Conservation (phyloP, 1,140 invertebrate species). For the Asobara japonica region DNA sequence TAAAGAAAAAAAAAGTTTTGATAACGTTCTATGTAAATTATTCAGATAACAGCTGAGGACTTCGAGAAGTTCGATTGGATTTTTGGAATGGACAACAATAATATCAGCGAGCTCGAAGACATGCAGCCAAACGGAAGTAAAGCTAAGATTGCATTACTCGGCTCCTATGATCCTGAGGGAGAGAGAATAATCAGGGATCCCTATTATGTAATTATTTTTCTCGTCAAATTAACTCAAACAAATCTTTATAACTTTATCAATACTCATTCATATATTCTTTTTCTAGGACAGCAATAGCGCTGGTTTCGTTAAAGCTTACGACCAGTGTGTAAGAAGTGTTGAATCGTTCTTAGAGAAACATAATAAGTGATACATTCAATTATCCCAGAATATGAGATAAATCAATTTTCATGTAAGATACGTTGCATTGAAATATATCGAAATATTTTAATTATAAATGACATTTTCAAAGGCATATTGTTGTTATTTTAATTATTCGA, state of each 20-base stretch:
- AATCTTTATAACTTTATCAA: constrained; percentile 15
- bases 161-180: constrained; percentile 80
- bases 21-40: not conserved
- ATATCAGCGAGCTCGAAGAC: constrained; percentile 77
- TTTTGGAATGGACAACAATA: constrained; percentile 90
- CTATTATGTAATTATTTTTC: constrained; percentile 76
- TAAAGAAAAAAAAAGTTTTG: not conserved
- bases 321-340: constrained; percentile 75
- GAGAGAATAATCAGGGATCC: constrained; percentile 85
- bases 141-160: constrained; percentile 80
- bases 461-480: too few species aligned
- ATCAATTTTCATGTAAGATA: too few species aligned
- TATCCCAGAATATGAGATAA: constrained; percentile 2
- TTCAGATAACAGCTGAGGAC: constrained; percentile 74
- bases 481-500: too few species aligned
- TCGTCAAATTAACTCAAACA: not conserved
- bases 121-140: constrained; percentile 70
- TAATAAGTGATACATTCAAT: constrained; percentile 19
- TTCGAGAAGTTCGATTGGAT: constrained; percentile 84
- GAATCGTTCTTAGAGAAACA: constrained; percentile 71
- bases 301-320: constrained; percentile 77
- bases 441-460: not conserved
- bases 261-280: not conserved
- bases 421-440: too few species aligned
- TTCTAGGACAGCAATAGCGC: constrained; percentile 69